Base-by-base conservation (phyloP, 2,888 invertebrate genomes). In the Apeira syringaria region DNA sequence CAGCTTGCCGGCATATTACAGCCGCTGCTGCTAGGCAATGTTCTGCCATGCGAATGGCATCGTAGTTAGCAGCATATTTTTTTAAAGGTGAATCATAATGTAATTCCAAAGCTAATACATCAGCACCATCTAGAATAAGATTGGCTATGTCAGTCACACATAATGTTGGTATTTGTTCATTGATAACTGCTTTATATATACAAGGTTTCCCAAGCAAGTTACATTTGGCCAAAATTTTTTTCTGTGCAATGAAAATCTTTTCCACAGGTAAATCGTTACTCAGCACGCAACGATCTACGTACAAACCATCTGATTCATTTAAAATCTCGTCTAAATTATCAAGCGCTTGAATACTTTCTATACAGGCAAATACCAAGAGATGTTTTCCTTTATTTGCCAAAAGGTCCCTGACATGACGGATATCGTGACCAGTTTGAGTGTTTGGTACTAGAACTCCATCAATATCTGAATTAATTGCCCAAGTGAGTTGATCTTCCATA, bases 241-340 rank as follows among this genome's bases (percentile, higher is more conserved):
- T 97, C 74, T 97, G 96, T 0, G 96, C 96, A 20, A 97, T 89
- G 81, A 97, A 97, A 47, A 96, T 93, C 81, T 95, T 95, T 80
- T 97, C 97, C 11, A 97, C 92, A 0, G 97, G 96, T 50, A 97
- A 94, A 82, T 97, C 96, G 56, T 95, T 95, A 50, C 96, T 94
- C 50, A 98, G 87, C 71, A 96, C 93, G 60, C 95, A 95, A 50
- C 97, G 92, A 38, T 98, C 97, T 0, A 98, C 93, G 92, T 96
- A 97, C 39, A 98, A 92, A 29, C 97, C 98, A 80, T 98, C 98
- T 4, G 95, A 92, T 47, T 92, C 94, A 3, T 73, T 65, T 47
- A 97, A 92, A 59, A 98, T 95, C 54, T 94, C 94, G 66, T 97
- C 95, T 53, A 97, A 61, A 51, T 84, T 84, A 44, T 88, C 83